These are phyloP conservation scores for Acleris literana DNA, from an alignment of 2,888 invertebrate genomes.

Conservation along the genomic window DNA sequence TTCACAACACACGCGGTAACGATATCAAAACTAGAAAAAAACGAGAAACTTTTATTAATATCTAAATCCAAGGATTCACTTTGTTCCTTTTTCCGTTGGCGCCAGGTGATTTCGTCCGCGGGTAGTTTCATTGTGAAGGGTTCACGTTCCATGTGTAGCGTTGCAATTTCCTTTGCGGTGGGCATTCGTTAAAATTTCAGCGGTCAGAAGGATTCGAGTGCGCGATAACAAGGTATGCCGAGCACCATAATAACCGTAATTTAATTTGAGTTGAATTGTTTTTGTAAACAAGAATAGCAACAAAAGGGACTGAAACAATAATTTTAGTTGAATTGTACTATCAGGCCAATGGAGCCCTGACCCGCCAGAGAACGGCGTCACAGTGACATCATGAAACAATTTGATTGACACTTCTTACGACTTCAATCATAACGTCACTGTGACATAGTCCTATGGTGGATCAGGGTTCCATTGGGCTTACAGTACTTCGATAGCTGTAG, in stretches of 20 bases:
- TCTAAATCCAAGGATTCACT: background rate
- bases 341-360: no score
- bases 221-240: conserved; percentile 46
- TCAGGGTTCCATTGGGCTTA: no score
- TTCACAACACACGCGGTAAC: background rate
- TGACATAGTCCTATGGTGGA: no score
- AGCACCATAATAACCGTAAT: conserved; percentile 59
- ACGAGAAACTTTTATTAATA: background rate
- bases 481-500: no score
- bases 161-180: conserved; percentile 69
- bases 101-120: conserved; percentile 7
- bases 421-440: no score
- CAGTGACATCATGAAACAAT: no score
- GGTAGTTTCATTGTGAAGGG: conserved; percentile 54
- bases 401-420: no score
- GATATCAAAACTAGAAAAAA: background rate
- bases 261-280: conserved; percentile 35
- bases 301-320: no score
- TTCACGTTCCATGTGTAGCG: conserved; percentile 53
- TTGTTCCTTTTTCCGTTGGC: conserved; percentile 8
- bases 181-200: conserved; percentile 73
- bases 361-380: no score
- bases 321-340: no score
- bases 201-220: conserved; percentile 49
- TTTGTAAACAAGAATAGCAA: no score